Conservation (phyloP, 2,888 invertebrate species). For the Diarsia mendica region DNA sequence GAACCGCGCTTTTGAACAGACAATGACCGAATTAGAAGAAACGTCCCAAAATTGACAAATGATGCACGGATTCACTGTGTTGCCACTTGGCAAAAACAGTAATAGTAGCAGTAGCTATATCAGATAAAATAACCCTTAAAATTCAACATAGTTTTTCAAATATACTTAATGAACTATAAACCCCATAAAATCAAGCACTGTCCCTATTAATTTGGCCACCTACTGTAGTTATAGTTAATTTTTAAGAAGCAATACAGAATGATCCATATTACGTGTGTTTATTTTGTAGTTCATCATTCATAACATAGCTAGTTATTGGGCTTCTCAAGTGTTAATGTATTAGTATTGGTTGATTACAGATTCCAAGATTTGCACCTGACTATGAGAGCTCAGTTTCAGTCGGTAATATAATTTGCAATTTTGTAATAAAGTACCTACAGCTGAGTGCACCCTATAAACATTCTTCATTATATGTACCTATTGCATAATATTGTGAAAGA, state of each 20-base stretch:
- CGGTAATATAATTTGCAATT: neutral
- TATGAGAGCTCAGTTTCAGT: neutral
- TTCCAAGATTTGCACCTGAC: too few species aligned
- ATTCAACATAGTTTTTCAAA: too few species aligned
- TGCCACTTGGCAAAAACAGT: too few species aligned
- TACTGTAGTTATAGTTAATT: constrained; percentile 50
- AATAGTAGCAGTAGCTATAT: too few species aligned
- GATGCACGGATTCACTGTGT: too few species aligned
- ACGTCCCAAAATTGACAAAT: too few species aligned
- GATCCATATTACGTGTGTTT: constrained; percentile 23
- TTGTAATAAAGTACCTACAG: neutral
- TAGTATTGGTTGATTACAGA: neutral
- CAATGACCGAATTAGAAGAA: too few species aligned
- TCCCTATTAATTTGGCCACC: too few species aligned
- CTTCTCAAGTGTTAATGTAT: neutral
- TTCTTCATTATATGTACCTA: neutral
- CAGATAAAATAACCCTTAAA: too few species aligned
- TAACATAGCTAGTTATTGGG: neutral
- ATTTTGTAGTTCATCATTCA: neutral
- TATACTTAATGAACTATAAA: too few species aligned
- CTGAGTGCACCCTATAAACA: neutral
- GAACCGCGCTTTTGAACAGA: too few species aligned
- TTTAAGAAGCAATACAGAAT: constrained; percentile 64
- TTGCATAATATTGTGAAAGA: neutral
- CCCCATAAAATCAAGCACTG: too few species aligned